Base-by-base conservation (phyloP, 2,113 vertebrate genomes). In the Calyptommatus sinebrachiatus region DNA sequence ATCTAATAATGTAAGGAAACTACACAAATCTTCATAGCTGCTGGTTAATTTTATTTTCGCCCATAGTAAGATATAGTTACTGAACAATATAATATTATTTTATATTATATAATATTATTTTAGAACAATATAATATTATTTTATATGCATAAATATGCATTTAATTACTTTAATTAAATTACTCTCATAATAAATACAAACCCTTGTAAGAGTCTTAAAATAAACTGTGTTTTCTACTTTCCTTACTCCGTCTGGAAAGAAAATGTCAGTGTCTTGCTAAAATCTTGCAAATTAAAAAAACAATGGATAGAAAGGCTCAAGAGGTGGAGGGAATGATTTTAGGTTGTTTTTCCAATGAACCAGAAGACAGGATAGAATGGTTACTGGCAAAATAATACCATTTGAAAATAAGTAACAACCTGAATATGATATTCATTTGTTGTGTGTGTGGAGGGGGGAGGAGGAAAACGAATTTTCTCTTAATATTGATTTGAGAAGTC, bases 401-500 rank as follows among this genome's bases (percentile, higher is more conserved):
- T 35, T 60, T 3, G 26, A 57, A 61, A 41, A 41, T 61, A 62
- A 78, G 28, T 20, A 78, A 26, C 71, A 84, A 86, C 53, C 14
- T 50, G 3, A 66, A 68, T 22, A 3, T 45, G 78, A 0, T 1
- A 70, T 65, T 65, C 22, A 18, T 50, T 65, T 79, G 41, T 1
- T 57, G 53, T 41, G 53, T 57, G 53, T 5, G 12, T 14, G 18
- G 53, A 57, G 53, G 12, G 16, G 53, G 12, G n/a, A n/a, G n/a
- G n/a, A n/a, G n/a, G n/a, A n/a, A n/a, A n/a, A 82, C 75, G 2
- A 5, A 76, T 12, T 3, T 78, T 28, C 35, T 9, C 62, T 0
- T 5, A 79, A 77, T 35, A 71, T 1, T 76, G 61, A 3, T 73
- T 50, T 41, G 26, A 20, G 28, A 87, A 77, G 16, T 0, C 18